Evolutionary conservation across 2,797 vertebrate species (phyloP).

Genomic region (Macrochelys suwanniensis): DNA sequence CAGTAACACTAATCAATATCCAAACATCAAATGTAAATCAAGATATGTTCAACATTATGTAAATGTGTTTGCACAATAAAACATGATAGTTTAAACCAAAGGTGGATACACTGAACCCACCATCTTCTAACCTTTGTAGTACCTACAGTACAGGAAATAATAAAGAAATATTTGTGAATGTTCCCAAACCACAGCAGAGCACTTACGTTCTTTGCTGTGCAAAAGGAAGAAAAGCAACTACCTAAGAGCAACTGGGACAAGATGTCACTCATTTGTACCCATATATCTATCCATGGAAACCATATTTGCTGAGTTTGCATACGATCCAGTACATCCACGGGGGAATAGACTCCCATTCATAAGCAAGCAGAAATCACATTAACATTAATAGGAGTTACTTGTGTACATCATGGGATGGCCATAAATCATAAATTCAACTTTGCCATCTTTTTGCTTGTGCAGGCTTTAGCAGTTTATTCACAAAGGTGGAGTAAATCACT

Average conservation of each 20-base stretch:
- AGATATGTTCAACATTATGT: neutral
- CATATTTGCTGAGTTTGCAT: neutral
- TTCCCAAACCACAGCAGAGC: neutral
- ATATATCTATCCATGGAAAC: neutral
- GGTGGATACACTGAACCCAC: neutral
- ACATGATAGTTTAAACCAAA: neutral
- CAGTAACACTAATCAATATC: neutral
- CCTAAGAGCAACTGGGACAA: neutral
- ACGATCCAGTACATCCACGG: neutral
- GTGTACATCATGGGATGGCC: neutral
- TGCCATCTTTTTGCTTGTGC: neutral
- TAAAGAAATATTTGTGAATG: neutral
- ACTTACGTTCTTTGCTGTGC: neutral
- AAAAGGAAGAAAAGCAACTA: neutral
- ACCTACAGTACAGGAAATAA: neutral
- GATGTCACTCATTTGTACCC: neutral
- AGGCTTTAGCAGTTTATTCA: neutral
- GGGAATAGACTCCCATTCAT: neutral
- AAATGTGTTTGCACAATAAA: neutral
- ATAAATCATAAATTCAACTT: neutral
- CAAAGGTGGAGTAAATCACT: neutral
- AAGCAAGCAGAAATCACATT: neutral
- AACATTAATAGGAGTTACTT: neutral
- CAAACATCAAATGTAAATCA: neutral
- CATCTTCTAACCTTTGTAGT: neutral